Base-by-base conservation (phyloP, 2,888 invertebrate species). In the Platycheirus albimanus region DNA sequence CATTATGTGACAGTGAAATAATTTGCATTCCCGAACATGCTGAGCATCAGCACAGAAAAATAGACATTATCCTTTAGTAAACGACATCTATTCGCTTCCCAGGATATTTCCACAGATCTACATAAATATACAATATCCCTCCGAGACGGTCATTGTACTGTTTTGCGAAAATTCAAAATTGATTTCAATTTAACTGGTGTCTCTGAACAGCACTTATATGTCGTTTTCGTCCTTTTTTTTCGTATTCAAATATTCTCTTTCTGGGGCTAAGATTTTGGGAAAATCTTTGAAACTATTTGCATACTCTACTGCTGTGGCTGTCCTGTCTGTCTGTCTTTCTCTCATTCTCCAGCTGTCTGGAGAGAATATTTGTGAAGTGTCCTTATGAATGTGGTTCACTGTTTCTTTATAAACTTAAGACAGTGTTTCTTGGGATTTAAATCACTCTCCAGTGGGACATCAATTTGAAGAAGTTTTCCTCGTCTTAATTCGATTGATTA, bases 161-260 rank as follows among this genome's bases (percentile, higher is more conserved):
- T 66, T 72, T 45, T 47, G 24, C 1, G 71, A 15, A 67, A 61
- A 61, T 67, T 72, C 61, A 64, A 72, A 72, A 78, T 72, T 78
- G 78, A 78, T 78, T 78, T 56, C 72, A 72, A 72, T 78, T 78
- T 67, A 61, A 8, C 70, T 64, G n/a, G 20, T 70, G 70, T 71
- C 56, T 67, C 64, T 64, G 45, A 33, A 41, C 51, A 61, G 58
- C 71, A 78, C 52, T 78, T 71, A 41, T 36, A 3, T n/a, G 5
- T 45, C 24, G 36, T 54, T 28, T 8, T 28, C 24, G 8, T 72
- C 64, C 64, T 10, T 69, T 75, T 69, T 75, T 51, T 38, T 5
- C 10, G 38, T 56, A 58, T 38, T 51, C 43, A 71, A 64, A 70
- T 64, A 70, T 77, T 64, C 56, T 70, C 77, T 64, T 71, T 70